phyloP scores from a whole-genome alignment of 2,888 invertebrate species.

The Amphipyra berbera region DNA sequence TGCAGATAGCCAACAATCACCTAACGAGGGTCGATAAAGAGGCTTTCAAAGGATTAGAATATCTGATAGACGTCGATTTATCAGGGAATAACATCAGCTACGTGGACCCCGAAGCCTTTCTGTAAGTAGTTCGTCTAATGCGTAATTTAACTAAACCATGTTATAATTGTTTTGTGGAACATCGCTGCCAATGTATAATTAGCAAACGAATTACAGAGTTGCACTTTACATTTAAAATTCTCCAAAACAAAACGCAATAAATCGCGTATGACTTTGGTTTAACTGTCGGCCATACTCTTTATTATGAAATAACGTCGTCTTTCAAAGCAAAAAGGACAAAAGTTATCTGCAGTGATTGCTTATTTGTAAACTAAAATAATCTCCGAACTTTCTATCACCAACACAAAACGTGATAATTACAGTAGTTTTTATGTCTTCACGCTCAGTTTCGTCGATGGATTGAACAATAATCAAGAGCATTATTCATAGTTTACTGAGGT shows the following conservation, averaged over 20 bases:
- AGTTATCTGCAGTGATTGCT: conserved; percentile 21
- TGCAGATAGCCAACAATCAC: conserved; percentile 92
- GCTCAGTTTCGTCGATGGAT: conserved; percentile 19
- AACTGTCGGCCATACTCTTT: conserved; percentile 14
- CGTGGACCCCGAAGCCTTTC: conserved; percentile 91
- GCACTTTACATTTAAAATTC: conserved; percentile 9
- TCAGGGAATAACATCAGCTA: conserved; percentile 91
- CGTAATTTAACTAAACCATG: neutral
- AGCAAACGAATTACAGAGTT: conserved; percentile 40
- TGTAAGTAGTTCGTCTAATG: conserved; percentile 83
- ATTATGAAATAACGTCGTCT: conserved; percentile 25
- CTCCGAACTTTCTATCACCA: conserved; percentile 34
- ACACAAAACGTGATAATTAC: conserved; percentile 20
- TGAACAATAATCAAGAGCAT: conserved; percentile 14
- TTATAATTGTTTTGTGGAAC: conserved; percentile 7
- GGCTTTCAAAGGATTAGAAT: conserved; percentile 91
- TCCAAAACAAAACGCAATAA: conserved; percentile 22
- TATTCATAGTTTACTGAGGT: neutral
- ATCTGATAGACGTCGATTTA: conserved; percentile 92
- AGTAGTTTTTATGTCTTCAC: conserved; percentile 32
- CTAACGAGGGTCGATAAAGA: conserved; percentile 90
- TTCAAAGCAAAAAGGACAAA: conserved; percentile 19
- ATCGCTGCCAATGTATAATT: conserved; percentile 24
- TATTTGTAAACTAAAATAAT: conserved; percentile 28
- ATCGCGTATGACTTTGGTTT: conserved; percentile 7